Conservation (phyloP, 64 coral and sea anemone genomes). For the Actinia tenebrosa region DNA sequence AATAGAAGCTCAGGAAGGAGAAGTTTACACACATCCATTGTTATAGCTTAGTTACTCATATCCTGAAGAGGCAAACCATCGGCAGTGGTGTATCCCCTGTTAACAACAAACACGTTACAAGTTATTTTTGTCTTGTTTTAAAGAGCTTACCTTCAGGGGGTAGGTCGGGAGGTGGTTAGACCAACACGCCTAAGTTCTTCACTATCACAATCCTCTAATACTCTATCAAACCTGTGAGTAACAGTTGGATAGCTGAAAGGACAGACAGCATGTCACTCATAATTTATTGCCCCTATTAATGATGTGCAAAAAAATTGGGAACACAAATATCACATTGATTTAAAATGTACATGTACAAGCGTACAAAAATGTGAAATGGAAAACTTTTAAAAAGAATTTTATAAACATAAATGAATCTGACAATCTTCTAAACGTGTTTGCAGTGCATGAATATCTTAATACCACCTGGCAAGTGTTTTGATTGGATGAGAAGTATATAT, state of each 20-base stretch:
- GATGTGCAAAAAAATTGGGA: no score
- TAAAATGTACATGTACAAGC: no score
- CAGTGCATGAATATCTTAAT: no score
- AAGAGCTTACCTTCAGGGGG: neutral
- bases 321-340: no score
- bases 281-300: no score
- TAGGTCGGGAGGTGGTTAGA: neutral
- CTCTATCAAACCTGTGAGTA: constrained; percentile 12
- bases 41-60: constrained; percentile 47
- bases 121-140: neutral
- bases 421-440: no score
- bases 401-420: no score
- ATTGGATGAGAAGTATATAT: no score
- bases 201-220: neutral
- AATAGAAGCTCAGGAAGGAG: neutral
- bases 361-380: no score
- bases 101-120: constrained; percentile 50
- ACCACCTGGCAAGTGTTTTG: no score
- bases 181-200: neutral
- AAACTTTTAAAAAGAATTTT: no score
- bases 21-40: neutral
- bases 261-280: neutral
- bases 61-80: constrained; percentile 60
- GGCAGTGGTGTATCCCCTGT: constrained; percentile 47
- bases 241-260: constrained; percentile 3